Evolutionary conservation across 2,888 invertebrate genomes (phyloP), one percentile per base, ranked within the genome.

Genomic region (Cerastoderma edule): DNA sequence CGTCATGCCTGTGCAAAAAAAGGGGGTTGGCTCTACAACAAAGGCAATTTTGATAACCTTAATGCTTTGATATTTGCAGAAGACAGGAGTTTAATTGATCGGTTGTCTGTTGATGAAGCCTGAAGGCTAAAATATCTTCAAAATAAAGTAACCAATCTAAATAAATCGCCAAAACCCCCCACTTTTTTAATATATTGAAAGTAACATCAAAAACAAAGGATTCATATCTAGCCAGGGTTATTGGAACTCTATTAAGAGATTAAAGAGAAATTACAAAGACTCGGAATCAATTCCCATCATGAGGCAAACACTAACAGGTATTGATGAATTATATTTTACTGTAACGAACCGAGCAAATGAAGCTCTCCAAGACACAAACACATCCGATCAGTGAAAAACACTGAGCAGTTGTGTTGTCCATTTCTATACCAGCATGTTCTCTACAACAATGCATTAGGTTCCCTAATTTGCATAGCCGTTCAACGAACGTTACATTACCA

Each of bases 81-180:
- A 50, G 33, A 67, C 50, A 54, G 67, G 53, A 27, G 54, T 30
- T 67, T 28, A 16, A 27, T 67, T 53, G 30, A 50, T 24, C 10
- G 24, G 13, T 24, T 13, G n/a, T 22, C 10, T 8, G 33, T 67
- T 24, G 22, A 67, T 50, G 67, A 67, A 16, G 54, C 32, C 19
- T 54, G 27, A 10, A 70, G 64, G 35, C 35, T 32, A n/a, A 70
- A 72, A 72, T 19, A 30, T 22, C 22, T 66, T 6, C 19, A 66
- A 46, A 72, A 72, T 48, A n/a, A 27, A 56, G 63, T 63, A 24
- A 64, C 39, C 27, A 65, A 69, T 33, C 16, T 74, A 24, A 72
- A 72, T 56, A n/a, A n/a, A 65, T 44, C 16, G 16, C 24, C 30
- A 39, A 16, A 32, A 65, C 44, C 24, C 33, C 44, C 27, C 6